Conservation (phyloP, 2,888 invertebrate species). For the Drosophila multiciliata region DNA sequence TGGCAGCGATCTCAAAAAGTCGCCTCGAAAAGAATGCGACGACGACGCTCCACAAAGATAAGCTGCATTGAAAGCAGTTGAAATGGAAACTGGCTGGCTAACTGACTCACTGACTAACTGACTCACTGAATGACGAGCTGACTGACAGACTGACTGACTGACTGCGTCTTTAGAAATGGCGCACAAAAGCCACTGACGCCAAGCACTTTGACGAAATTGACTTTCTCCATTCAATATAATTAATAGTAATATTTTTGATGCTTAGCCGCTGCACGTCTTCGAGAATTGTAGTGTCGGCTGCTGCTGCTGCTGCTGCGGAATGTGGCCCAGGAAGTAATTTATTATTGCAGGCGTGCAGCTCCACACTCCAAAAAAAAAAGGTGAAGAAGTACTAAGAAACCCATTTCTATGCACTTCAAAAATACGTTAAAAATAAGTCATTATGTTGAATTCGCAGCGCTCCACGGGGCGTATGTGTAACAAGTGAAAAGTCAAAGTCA, state of each 20-base stretch:
- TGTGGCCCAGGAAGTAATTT: constrained; percentile 75
- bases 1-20: constrained; percentile 30
- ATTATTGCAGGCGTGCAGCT: constrained; percentile 67
- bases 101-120: constrained; percentile 47
- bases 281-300: constrained; percentile 65
- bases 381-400: constrained; percentile 6
- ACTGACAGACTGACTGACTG: constrained; percentile 39
- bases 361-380: constrained; percentile 22
- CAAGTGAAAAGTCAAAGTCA: constrained; percentile 72
- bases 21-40: constrained; percentile 60
- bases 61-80: constrained; percentile 36
- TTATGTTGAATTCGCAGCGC: constrained; percentile 69
- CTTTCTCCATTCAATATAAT: constrained; percentile 82
- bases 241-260: constrained; percentile 74
- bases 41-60: constrained; percentile 69
- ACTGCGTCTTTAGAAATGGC: constrained; percentile 73
- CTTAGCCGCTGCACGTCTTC: constrained; percentile 59
- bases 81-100: constrained; percentile 61
- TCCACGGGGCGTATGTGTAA: constrained; percentile 76
- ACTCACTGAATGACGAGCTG: constrained; percentile 45
- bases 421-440: constrained; percentile 31
- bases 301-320: constrained; percentile 44
- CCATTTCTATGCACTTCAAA: constrained; percentile 39
- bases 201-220: constrained; percentile 78
- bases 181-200: constrained; percentile 73